Base-by-base conservation (phyloP, 2,888 invertebrate species). In the Trissonchulus latispiculum region DNA sequence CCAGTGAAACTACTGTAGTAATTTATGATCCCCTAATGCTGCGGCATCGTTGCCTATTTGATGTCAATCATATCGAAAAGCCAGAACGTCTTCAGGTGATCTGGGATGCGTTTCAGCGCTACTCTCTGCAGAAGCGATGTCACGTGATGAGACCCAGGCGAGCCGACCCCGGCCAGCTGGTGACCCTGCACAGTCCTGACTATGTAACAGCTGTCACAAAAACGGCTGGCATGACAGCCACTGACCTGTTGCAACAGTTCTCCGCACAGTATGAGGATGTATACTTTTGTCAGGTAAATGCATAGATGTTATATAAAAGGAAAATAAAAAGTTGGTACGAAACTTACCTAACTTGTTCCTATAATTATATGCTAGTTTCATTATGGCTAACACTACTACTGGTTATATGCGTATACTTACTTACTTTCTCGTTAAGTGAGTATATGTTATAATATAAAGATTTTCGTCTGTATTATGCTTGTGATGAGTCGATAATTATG, bases 11-110 rank as follows among this genome's bases (percentile, higher is more conserved):
- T 8, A 48, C 48, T 48, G 8, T 48, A 15, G 8, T 48, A 23
- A 48, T 48, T 23, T 48, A 48, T 48, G 48, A 48, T 48, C 48
- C 48, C 8, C 48, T 48, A 8, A 48, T 48, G 48, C 48, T 48
- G 15, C 3, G 79, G 84, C 87, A 29, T 90, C 90, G 78, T 90
- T 87, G 84, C 88, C 88, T 0, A 83, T 92, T 62, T 78, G 90
- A 48, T 84, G 87, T n/a, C 86, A 91, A 28, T 87, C 91, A 83
- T 31, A 68, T 68, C 32, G 68, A 92, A 0, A 84, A 92, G 72
- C 89, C 90, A 8, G 68, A 29, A 8, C 73, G 75, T 18, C 73
- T 80, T 8, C 8, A 3, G 3, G 3, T 2, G n/a, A 28, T 15
- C 32, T 68, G 18, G 32, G 8, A 68, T 32, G 3, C 2, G 31